Conservation (phyloP, 2,797 vertebrate genomes). For the Pogoniulus pusillus region DNA sequence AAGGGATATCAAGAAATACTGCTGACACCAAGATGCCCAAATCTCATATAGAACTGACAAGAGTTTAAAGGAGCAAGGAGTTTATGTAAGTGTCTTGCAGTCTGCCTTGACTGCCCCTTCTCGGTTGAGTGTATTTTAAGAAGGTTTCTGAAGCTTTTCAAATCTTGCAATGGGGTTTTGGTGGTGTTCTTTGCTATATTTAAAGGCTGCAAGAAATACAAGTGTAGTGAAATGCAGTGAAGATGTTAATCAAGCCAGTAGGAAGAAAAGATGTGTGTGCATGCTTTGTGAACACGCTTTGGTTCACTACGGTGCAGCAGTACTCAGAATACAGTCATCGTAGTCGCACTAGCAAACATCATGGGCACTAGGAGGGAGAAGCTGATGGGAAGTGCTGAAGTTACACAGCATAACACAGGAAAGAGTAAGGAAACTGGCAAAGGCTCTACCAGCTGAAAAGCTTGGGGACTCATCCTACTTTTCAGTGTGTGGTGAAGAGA, state of each 20-base stretch:
- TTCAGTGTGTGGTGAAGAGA: background rate
- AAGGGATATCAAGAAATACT: background rate
- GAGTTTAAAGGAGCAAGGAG: background rate
- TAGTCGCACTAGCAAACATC: background rate
- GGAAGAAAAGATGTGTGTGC: background rate
- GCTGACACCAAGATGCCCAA: background rate
- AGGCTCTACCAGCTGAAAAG: background rate
- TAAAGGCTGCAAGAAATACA: background rate
- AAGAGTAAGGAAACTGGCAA: background rate
- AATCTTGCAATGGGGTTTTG: background rate
- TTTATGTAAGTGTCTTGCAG: background rate
- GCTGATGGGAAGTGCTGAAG: background rate
- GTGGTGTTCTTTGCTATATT: background rate
- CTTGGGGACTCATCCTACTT: background rate
- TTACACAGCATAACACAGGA: background rate
- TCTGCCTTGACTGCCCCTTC: background rate
- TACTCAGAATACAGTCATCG: background rate
- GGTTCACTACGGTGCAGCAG: background rate
- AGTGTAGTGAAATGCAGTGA: background rate
- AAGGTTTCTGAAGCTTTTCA: background rate
- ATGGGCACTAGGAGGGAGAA: background rate
- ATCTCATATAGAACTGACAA: background rate
- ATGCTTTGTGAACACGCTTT: background rate
- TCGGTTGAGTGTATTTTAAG: background rate
- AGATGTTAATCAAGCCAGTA: background rate